Evolutionary conservation across 2,888 invertebrate genomes (phyloP).

Genomic region (Heliconius cydno): DNA sequence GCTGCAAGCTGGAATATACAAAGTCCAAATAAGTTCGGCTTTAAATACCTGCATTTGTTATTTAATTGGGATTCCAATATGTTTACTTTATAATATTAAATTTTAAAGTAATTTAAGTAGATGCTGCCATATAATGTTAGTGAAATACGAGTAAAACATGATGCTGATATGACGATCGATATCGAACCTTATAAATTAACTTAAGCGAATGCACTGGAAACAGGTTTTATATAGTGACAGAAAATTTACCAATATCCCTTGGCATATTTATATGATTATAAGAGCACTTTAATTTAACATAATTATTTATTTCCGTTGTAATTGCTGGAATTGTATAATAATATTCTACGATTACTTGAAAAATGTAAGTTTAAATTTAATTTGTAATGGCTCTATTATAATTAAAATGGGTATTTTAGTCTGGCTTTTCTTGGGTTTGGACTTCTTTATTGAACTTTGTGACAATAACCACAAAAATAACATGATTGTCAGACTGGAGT

Average conservation of each 20-base stretch:
- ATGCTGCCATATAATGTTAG: conserved; percentile 4
- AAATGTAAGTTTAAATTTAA: neutral
- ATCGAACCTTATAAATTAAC: neutral
- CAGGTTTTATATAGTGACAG: conserved; percentile 5
- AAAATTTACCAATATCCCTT: conserved; percentile 14
- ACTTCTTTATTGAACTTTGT: no score
- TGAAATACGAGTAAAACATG: neutral
- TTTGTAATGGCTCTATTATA: neutral
- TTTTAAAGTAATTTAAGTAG: neutral
- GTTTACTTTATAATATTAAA: neutral
- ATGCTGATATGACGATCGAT: conserved; percentile 11
- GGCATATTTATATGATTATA: conserved; percentile 11
- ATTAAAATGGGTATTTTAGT: no score
- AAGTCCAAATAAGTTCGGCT: neutral
- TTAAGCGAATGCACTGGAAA: conserved; percentile 9
- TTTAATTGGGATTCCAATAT: neutral
- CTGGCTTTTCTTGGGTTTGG: no score
- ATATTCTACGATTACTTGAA: neutral
- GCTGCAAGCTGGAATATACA: no score
- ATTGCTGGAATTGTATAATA: neutral
- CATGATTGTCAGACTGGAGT: no score
- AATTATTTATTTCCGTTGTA: neutral
- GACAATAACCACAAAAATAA: no score
- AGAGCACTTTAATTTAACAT: neutral
- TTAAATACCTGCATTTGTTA: neutral